Conservation (phyloP, 1,140 invertebrate genomes). For the Arctopsyche grandis region DNA sequence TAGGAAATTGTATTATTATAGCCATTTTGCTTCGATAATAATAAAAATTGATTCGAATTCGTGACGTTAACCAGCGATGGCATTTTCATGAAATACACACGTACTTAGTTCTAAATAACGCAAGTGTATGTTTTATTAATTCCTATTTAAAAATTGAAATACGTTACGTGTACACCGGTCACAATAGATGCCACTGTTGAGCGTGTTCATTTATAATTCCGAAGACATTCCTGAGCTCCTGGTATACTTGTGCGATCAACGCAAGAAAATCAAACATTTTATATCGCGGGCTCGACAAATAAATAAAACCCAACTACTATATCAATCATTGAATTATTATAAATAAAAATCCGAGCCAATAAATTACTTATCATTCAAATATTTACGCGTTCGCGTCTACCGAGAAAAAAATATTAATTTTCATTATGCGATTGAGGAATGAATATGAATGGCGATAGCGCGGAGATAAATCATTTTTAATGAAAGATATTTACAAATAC, state of each 20-base stretch:
- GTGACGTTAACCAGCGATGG: no score
- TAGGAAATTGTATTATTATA: not conserved
- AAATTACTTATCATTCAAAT: not conserved
- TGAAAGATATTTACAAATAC: not conserved
- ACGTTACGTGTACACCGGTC: not conserved
- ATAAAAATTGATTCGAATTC: no score
- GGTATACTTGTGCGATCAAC: not conserved
- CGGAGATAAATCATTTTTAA: conserved; percentile 11
- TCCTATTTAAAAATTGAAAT: no score
- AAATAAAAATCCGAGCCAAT: not conserved
- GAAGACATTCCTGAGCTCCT: not conserved
- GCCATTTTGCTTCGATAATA: no score
- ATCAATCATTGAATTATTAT: not conserved
- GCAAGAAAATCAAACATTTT: not conserved
- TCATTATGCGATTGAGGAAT: not conserved
- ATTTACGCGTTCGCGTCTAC: not conserved
- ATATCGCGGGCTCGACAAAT: not conserved
- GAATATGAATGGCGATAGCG: not conserved
- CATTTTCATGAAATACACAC: no score
- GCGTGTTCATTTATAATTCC: not conserved
- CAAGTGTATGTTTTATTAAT: no score
- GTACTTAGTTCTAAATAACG: no score
- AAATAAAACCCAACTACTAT: not conserved
- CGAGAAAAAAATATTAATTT: no score
- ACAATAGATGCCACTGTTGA: not conserved